Evolutionary conservation across 2,888 invertebrate species (phyloP), one percentile per base, ranked within the genome.

Genomic region (Biston betularia): DNA sequence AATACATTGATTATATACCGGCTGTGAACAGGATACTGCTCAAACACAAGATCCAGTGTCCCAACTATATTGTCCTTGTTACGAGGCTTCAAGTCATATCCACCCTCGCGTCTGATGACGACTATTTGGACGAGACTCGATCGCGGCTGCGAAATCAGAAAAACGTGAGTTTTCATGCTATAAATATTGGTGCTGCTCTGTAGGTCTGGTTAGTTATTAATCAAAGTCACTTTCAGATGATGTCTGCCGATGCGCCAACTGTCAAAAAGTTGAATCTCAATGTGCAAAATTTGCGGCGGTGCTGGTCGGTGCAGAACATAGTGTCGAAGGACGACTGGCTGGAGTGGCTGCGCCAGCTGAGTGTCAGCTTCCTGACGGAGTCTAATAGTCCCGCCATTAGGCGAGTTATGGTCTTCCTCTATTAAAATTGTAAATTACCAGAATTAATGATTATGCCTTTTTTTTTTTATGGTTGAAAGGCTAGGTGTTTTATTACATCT

Each of bases 241-340:
- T 91, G 60, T 78, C 85, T 10, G 81, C 79, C 9, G 93, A 93
- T 12, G 80, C 95, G 0, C 95, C 96, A 42, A 95, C 96, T 12
- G 96, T 97, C 59, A 97, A 97, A 80, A 95, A 97, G 81, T 89
- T 98, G 52, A 96, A 97, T 72, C 96, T 98, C 2, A 97, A 97
- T 15, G 96, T 97, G 7, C 94, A 95, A 8, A 97, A 97, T 85
- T 92, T 99, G 44, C 97, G 98, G 76, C 96, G 97, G 84, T 97
- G 98, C 6, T 98, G 98, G 97, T 96, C 97, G 7, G 97, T 97
- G 0, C 96, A 96, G 10, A 95, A 98, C 58, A 94, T 98, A 53
- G 97, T 98, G 0, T 98, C 98, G 1, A 98, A 98, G 89, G 99
- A 99, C 73, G 99, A 99, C 87, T 99, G 99, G 99, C 93, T 98